Evolutionary conservation across 1,140 invertebrate species (phyloP).

Genomic region (Rhynchophorus ferrugineus): DNA sequence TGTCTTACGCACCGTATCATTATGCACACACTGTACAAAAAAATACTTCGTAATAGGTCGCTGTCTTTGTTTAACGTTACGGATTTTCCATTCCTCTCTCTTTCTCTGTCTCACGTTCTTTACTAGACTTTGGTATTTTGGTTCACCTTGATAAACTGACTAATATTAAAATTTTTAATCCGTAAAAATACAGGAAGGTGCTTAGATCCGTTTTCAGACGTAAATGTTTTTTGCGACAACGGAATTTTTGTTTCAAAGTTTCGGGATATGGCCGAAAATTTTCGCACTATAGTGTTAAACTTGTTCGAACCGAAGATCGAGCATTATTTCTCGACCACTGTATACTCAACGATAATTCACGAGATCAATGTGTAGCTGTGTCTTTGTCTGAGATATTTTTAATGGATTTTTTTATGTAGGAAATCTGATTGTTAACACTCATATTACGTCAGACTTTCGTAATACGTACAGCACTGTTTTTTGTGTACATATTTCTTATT

Average conservation of each 20-base stretch:
- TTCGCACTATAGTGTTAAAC: neutral
- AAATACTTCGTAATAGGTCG: slow-evolving; percentile 1
- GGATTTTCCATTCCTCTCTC: slow-evolving; percentile 9
- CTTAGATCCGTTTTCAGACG: neutral
- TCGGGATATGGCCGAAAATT: neutral
- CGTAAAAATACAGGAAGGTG: slow-evolving; percentile 5
- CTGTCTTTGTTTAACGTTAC: slow-evolving; percentile 14
- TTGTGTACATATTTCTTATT: neutral
- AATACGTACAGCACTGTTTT: too few species aligned
- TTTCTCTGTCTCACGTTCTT: neutral
- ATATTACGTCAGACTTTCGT: slow-evolving; percentile 2
- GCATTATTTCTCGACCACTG: neutral
- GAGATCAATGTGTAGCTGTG: neutral
- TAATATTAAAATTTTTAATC: slow-evolving; percentile 11
- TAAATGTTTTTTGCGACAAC: too few species aligned
- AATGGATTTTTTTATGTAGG: neutral
- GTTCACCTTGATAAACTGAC: slow-evolving; percentile 10
- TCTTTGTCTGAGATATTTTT: neutral
- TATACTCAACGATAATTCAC: neutral
- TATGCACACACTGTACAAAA: slow-evolving; percentile 6
- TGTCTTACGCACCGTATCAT: slow-evolving; percentile 6
- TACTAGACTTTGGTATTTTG: slow-evolving; percentile 6
- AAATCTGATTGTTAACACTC: neutral
- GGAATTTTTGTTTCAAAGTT: too few species aligned
- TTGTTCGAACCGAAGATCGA: neutral